Evolutionary conservation across 2,888 invertebrate genomes (phyloP), one percentile per base, ranked within the genome.

Genomic region (Lithophane semibrunnea): DNA sequence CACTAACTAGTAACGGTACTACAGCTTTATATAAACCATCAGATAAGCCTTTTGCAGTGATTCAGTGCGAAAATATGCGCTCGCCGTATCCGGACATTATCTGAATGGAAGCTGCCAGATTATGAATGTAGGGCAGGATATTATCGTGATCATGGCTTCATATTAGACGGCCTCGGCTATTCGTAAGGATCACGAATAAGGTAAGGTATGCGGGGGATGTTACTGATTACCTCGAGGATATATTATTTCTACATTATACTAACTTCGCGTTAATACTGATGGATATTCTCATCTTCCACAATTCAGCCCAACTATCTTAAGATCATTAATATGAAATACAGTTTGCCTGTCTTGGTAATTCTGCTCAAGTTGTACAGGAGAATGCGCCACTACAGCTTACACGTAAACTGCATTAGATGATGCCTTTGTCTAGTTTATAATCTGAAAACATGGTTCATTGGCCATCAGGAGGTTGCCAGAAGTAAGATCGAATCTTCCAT

Each of bases 21-120:
- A 29, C 10, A 64, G 37, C 67, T 67, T 65, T 76, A 64, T 76
- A 64, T 72, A 66, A 77, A 77, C 49, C 66, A 73, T 66, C 75
- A 71, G 80, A 81, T 80, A 80, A 82, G 70, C 64, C 77, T 75
- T 63, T n/a, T 73, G 60, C 29, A 67, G 67, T 88, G 91, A 89
- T 75, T 89, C 90, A 89, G 65, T 64, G 73, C 13, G 24, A 75
- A 86, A 79, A 77, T 85, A 88, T 86, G 82, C 85, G 83, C n/a
- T 78, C 66, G 21, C 60, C 52, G 75, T 82, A 85, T 88, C 88
- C 90, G 88, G 83, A 72, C 72, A 73, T 86, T 88, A 90, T 88
- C 84, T 66, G 47, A 52, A 60, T 73, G 49, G 63, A 73, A 67
- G 75, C 73, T 75, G 66, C 47, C 44, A 71, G 79, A 86, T 81